Conservation (phyloP, 2,888 invertebrate species). For the Heliconius ethilla region DNA sequence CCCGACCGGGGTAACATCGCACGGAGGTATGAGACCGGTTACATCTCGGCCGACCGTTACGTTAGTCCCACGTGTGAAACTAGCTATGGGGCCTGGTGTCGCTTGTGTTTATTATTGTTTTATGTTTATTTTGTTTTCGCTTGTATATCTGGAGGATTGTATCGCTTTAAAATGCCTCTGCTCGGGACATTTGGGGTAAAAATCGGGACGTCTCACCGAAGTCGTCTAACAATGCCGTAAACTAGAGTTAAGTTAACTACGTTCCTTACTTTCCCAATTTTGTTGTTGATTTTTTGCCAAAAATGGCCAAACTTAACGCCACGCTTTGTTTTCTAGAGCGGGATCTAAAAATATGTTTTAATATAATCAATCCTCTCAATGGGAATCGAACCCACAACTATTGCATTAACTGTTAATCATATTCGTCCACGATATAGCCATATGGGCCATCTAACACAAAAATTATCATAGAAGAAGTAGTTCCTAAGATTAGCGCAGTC, state of each 20-base stretch:
- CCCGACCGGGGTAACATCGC: slow-evolving; percentile 2
- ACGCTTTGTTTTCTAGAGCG: not conserved
- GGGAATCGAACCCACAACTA: not conserved
- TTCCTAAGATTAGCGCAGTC: no score
- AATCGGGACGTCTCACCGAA: no score
- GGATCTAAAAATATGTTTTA: not conserved
- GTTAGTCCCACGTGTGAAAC: slow-evolving; percentile 37
- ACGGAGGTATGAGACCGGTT: slow-evolving; percentile 51
- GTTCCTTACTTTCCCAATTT: not conserved
- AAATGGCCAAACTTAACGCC: not conserved
- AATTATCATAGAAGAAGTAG: no score
- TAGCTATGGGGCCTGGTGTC: not conserved
- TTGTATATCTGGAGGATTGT: no score
- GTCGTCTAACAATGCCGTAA: not conserved
- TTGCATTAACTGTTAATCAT: no score
- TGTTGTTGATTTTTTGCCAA: no score
- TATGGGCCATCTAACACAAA: no score
- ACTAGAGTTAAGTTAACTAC: not conserved
- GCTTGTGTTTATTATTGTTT: not conserved
- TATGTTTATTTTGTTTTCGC: no score
- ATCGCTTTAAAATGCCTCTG: no score
- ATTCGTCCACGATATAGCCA: no score
- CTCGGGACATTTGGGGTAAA: no score
- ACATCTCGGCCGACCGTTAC: slow-evolving; percentile 61
- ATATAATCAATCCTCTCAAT: not conserved